These are phyloP conservation scores for honey bee (Apis mellifera) DNA, from an alignment of 1,140 invertebrate species.

Conservation along the genomic window DNA sequence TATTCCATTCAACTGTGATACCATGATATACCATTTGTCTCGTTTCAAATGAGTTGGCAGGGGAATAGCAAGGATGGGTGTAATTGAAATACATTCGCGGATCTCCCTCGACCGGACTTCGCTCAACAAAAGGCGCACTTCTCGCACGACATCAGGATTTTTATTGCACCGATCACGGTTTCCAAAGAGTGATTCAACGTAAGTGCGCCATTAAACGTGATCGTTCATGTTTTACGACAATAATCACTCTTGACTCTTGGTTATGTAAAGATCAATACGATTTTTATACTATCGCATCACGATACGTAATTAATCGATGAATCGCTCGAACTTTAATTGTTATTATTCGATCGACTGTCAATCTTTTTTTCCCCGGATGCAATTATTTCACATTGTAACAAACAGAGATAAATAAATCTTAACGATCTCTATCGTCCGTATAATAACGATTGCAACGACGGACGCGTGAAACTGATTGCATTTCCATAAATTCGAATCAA, in stretches of 20 bases:
- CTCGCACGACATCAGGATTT: background rate
- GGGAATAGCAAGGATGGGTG: conserved; percentile 4
- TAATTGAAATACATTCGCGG: conserved; percentile 47
- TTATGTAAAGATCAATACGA: conserved; percentile 32
- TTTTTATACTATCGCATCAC: background rate
- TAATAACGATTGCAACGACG: background rate
- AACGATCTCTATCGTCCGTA: background rate
- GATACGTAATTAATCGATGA: background rate
- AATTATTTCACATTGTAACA: background rate
- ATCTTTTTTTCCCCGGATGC: background rate
- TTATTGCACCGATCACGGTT: conserved; percentile 3
- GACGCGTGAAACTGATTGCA: no score
- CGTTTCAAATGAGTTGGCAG: conserved; percentile 29
- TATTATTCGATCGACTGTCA: no score
- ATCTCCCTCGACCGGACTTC: background rate
- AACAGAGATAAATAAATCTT: background rate
- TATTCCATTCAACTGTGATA: conserved; percentile 56
- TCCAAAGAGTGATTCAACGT: conserved; percentile 3
- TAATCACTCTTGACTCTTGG: background rate
- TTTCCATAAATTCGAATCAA: background rate
- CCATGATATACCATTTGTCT: conserved; percentile 51
- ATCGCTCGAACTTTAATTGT: conserved; percentile 3
- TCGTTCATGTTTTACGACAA: conserved; percentile 15
- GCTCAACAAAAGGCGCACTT: conserved; percentile 11
- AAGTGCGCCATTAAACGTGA: background rate